Conservation (phyloP, 2,888 invertebrate species). For the Subacronicta megacephala region DNA sequence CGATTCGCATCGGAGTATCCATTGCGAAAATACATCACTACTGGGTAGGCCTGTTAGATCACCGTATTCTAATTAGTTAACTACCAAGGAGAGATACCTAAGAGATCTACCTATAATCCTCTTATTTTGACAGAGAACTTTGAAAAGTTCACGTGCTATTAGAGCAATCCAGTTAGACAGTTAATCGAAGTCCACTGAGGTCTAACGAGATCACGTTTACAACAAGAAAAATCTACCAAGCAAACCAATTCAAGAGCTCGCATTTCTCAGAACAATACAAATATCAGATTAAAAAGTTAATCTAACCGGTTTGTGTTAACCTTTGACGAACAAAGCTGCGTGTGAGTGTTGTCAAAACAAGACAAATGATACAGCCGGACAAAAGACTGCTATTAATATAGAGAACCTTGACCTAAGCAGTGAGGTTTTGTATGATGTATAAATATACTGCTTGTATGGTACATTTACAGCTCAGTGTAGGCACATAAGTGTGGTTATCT, state of each 20-base stretch:
- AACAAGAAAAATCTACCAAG: constrained; percentile 8
- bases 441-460: constrained; percentile 26
- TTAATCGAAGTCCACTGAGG: too few species aligned
- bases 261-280: constrained; percentile 44
- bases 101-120: too few species aligned
- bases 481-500: too few species aligned
- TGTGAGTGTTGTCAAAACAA: constrained; percentile 56
- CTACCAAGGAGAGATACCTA: too few species aligned
- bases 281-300: constrained; percentile 35
- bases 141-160: too few species aligned
- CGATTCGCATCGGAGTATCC: too few species aligned
- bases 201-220: constrained; percentile 2
- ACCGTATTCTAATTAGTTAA: too few species aligned
- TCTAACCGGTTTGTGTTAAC: constrained; percentile 47
- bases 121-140: too few species aligned
- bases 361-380: constrained; percentile 54
- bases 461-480: not conserved
- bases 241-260: constrained; percentile 29
- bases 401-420: constrained; percentile 47
- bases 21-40: too few species aligned
- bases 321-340: constrained; percentile 49
- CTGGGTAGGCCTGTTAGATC: too few species aligned
- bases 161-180: too few species aligned
- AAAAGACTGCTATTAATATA: constrained; percentile 43
- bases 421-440: constrained; percentile 16